Conservation (phyloP, 2,113 vertebrate species). For the Oncorhynchus nerka region DNA sequence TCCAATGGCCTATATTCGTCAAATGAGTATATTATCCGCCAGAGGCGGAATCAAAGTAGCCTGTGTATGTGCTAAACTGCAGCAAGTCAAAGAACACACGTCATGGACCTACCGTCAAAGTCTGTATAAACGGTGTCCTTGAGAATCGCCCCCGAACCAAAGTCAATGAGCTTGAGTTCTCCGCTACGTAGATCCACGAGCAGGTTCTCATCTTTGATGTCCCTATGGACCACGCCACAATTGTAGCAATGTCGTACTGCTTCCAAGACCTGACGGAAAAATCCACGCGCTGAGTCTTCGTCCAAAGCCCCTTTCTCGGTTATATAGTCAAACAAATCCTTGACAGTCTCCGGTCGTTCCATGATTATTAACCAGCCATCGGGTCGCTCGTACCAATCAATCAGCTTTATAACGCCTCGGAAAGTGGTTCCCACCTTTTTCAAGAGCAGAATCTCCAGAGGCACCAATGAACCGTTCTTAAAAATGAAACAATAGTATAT, state of each 20-base stretch:
- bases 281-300: constrained; percentile 81
- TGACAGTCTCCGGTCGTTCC: constrained; percentile 83
- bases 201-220: constrained; percentile 90
- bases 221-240: constrained; percentile 85
- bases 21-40: no score
- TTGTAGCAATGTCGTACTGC: constrained; percentile 85
- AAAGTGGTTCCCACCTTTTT: constrained; percentile 84
- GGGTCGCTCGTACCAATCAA: constrained; percentile 87
- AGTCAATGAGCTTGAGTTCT: constrained; percentile 89
- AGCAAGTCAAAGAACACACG: neutral
- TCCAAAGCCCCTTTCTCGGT: constrained; percentile 86
- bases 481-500: neutral
- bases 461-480: constrained; percentile 80
- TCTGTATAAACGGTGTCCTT: constrained; percentile 91
- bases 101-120: constrained; percentile 79
- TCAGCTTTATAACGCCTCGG: constrained; percentile 82
- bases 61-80: neutral
- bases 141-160: constrained; percentile 86
- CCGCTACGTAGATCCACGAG: constrained; percentile 83
- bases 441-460: constrained; percentile 83
- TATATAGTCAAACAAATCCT: constrained; percentile 89
- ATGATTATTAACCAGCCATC: constrained; percentile 86
- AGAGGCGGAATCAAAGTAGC: no score
- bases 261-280: constrained; percentile 85
- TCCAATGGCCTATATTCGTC: no score